A percentile compares a stretch with the other conserved stretches of the same genome.
These are phyloP conservation scores for Drosophila nigrodunni DNA, from an alignment of 1,140 invertebrate species.

Conservation along the genomic window DNA sequence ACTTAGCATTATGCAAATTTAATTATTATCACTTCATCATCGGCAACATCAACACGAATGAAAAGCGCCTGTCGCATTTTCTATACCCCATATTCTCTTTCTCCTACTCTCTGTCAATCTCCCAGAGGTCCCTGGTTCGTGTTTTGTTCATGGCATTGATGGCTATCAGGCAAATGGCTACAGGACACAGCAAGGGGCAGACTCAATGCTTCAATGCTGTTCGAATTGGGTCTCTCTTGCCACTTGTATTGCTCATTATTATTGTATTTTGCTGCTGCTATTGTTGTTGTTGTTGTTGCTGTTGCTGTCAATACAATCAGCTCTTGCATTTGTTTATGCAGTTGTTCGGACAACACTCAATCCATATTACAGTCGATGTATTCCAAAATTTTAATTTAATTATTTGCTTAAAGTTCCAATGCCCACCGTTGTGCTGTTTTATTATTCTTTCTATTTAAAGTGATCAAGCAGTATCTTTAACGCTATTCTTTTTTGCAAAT, in stretches of 20 bases:
- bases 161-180: conserved; percentile 72
- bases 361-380: conserved; percentile 2
- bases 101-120: conserved; percentile 23
- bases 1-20: conserved; percentile 81
- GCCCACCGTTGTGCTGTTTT: conserved; percentile 5
- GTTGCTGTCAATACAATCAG: conserved; percentile 65
- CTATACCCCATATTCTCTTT: conserved; percentile 2
- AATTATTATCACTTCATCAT: conserved; percentile 80
- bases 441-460: neutral
- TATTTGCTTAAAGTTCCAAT: conserved; percentile 25
- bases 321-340: conserved; percentile 70
- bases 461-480: too few species aligned
- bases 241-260: conserved; percentile 53
- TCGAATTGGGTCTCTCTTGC: conserved; percentile 30
- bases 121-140: conserved; percentile 46
- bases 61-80: conserved; percentile 22
- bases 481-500: too few species aligned
- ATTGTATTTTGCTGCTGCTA: conserved; percentile 44
- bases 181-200: conserved; percentile 36
- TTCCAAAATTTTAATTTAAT: conserved; percentile 34
- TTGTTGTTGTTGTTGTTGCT: conserved; percentile 17
- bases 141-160: conserved; percentile 65
- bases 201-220: neutral
- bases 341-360: conserved; percentile 41
- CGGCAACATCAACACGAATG: conserved; percentile 60